Conservation (phyloP, 2,113 vertebrate species). For the Brienomyrus longianalis region DNA sequence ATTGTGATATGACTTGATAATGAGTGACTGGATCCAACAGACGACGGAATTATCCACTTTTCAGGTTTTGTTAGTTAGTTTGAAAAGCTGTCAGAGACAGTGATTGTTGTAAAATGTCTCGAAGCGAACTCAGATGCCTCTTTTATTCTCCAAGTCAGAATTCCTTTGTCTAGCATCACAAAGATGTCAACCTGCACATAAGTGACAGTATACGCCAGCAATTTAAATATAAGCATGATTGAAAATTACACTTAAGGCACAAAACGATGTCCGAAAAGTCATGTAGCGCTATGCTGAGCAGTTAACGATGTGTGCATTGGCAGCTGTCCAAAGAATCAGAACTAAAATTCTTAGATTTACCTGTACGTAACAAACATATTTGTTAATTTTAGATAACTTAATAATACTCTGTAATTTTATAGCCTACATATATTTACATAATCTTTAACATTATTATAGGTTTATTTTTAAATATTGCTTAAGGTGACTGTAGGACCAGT, state of each 20-base stretch:
- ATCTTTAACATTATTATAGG: background rate
- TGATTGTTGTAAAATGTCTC: background rate
- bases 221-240: background rate
- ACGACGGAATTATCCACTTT: conserved; percentile 6
- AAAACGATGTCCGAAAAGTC: background rate
- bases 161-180: background rate
- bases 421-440: background rate
- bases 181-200: conserved; percentile 4
- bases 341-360: background rate
- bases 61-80: background rate
- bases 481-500: background rate
- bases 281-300: background rate
- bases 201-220: background rate
- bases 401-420: background rate
- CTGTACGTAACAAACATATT: background rate
- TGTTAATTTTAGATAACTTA: background rate
- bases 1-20: conserved; percentile 10
- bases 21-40: conserved; percentile 8
- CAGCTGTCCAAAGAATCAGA: background rate
- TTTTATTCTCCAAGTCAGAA: conserved; percentile 8
- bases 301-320: background rate
- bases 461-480: background rate
- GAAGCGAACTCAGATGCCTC: background rate
- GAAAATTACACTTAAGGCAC: background rate
- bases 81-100: conserved; percentile 5